These are phyloP conservation scores for Eciton burchellii DNA, from an alignment of 1,140 invertebrate genomes.

Conservation along the genomic window DNA sequence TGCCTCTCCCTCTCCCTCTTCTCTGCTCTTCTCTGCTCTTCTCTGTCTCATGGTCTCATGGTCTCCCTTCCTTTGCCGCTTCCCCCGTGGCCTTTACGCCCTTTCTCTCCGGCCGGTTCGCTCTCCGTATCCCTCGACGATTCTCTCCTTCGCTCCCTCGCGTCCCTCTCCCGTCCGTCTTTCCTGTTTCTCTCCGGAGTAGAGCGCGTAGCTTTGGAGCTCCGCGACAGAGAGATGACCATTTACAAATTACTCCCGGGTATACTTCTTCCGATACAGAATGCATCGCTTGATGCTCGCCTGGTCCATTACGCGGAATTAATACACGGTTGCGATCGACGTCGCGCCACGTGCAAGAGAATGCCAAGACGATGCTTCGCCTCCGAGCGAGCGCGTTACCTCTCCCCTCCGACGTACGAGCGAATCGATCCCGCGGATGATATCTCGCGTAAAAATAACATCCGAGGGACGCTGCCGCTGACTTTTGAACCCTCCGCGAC, in stretches of 20 bases:
- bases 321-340: slow-evolving; percentile 38
- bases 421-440: background rate
- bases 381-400: background rate
- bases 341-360: background rate
- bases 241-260: slow-evolving; percentile 78
- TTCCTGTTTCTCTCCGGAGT: slow-evolving; percentile 40
- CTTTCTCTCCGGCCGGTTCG: slow-evolving; percentile 48
- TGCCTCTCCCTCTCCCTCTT: slow-evolving; percentile 4
- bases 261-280: slow-evolving; percentile 50
- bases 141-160: slow-evolving; percentile 38
- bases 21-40: too few species aligned
- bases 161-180: slow-evolving; percentile 16
- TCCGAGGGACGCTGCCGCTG: background rate
- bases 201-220: slow-evolving; percentile 66
- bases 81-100: slow-evolving; percentile 37
- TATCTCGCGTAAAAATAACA: background rate
- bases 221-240: slow-evolving; percentile 74
- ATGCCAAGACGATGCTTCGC: slow-evolving; percentile 5
- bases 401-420: background rate
- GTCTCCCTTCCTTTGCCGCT: too few species aligned
- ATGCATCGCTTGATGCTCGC: slow-evolving; percentile 46
- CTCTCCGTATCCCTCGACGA: slow-evolving; percentile 37
- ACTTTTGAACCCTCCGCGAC: background rate
- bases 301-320: slow-evolving; percentile 57
- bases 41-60: too few species aligned